These are phyloP conservation scores for Hylia prasina DNA, from an alignment of 2,113 vertebrate genomes.

Conservation along the genomic window DNA sequence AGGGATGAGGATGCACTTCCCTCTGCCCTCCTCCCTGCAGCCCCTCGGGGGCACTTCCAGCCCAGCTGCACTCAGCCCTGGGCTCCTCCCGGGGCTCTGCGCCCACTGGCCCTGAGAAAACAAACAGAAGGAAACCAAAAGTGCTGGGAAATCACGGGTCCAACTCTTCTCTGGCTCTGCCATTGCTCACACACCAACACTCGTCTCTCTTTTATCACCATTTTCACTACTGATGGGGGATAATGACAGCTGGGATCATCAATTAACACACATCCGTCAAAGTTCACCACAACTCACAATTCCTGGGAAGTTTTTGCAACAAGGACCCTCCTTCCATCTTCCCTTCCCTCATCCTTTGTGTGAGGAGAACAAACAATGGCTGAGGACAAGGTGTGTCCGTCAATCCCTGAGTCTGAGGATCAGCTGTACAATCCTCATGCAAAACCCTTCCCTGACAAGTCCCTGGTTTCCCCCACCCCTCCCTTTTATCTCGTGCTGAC, in stretches of 20 bases:
- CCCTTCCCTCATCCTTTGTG: accelerated
- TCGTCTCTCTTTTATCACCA: background rate
- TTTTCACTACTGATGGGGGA: background rate
- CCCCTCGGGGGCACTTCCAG: background rate
- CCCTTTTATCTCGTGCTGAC: background rate
- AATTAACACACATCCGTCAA: background rate
- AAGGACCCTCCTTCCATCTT: background rate
- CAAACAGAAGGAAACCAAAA: accelerated
- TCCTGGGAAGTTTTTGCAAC: background rate
- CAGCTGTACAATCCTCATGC: accelerated
- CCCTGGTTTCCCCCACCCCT: background rate
- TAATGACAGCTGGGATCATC: background rate
- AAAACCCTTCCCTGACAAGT: background rate
- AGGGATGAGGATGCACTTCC: no score
- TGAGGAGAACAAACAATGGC: accelerated
- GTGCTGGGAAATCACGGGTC: accelerated
- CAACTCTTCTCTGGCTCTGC: background rate
- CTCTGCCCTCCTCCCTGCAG: background rate
- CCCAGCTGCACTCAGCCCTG: background rate
- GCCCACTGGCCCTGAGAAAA: accelerated
- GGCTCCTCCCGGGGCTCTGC: accelerated
- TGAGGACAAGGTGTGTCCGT: accelerated
- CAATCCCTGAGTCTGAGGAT: background rate
- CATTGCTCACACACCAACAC: accelerated
- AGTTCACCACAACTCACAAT: background rate